These are phyloP conservation scores for Phenacoccus solenopsis DNA, from an alignment of 1,140 invertebrate species.

Conservation along the genomic window DNA sequence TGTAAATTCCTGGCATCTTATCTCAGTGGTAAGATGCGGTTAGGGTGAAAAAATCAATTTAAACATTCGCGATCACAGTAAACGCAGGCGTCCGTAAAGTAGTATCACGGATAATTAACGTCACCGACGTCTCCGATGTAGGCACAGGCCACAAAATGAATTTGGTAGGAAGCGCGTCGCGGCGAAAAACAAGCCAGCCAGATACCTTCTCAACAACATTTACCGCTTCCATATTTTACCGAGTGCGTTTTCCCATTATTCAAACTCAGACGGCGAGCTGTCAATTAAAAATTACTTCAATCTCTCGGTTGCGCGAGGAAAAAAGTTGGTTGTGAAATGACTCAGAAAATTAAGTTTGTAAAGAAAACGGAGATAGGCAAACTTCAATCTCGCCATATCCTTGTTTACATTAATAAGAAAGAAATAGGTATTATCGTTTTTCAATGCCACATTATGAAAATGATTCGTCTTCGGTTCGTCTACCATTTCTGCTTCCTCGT, in stretches of 20 bases:
- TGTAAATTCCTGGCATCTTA: too few species aligned
- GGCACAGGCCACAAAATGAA: neutral
- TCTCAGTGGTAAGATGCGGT: too few species aligned
- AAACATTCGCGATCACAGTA: neutral
- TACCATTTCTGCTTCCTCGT: neutral
- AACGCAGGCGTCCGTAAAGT: neutral
- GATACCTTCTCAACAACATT: slow-evolving; percentile 5
- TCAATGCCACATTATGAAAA: slow-evolving; percentile 2
- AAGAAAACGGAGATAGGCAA: neutral
- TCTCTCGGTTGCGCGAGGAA: neutral
- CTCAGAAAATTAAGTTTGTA: slow-evolving; percentile 17
- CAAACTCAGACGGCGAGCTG: slow-evolving; percentile 14
- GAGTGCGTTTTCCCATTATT: slow-evolving; percentile 12
- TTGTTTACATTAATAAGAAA: slow-evolving; percentile 17
- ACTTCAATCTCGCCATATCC: slow-evolving; percentile 6
- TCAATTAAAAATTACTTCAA: slow-evolving; percentile 18
- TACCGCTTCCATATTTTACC: slow-evolving; percentile 10
- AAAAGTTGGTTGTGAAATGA: slow-evolving; percentile 9
- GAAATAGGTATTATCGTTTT: slow-evolving; percentile 5
- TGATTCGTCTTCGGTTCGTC: neutral
- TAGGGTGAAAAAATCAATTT: neutral
- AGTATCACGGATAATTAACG: slow-evolving; percentile 1
- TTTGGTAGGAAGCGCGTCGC: neutral
- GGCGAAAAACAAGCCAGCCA: neutral
- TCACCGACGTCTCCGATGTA: neutral